Conservation (phyloP, 2,888 invertebrate species). For the Plebejus anna region DNA sequence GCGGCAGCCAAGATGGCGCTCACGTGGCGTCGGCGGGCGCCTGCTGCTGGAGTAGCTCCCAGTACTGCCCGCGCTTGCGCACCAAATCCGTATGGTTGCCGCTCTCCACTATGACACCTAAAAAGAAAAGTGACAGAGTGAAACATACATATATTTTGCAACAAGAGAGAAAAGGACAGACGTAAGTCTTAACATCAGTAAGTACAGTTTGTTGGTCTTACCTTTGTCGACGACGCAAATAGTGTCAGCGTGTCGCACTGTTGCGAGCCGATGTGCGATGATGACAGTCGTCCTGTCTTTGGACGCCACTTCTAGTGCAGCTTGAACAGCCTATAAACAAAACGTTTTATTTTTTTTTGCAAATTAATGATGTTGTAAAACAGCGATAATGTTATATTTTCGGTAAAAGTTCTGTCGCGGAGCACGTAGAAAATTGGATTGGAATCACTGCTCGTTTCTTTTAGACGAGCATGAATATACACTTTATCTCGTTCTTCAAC, state of each 20-base stretch:
- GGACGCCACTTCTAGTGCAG: conserved; percentile 88
- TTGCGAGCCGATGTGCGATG: conserved; percentile 92
- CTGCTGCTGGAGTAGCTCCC: conserved; percentile 61
- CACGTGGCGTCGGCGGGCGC: conserved; percentile 42
- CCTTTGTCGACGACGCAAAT: conserved; percentile 91
- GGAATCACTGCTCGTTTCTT: too few relatives aligned
- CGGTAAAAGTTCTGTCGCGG: too few relatives aligned
- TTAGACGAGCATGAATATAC: too few relatives aligned
- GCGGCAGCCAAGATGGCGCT: conserved; percentile 29
- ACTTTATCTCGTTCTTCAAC: too few relatives aligned
- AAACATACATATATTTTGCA: background rate
- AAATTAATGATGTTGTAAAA: background rate
- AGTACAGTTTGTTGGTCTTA: conserved; percentile 22
- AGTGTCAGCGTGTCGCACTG: conserved; percentile 88
- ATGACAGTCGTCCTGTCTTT: conserved; percentile 88
- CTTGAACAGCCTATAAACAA: conserved; percentile 83
- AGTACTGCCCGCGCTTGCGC: conserved; percentile 56
- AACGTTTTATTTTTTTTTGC: background rate
- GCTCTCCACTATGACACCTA: conserved; percentile 64
- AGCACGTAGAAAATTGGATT: too few relatives aligned
- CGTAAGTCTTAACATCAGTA: background rate
- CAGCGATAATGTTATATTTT: too few relatives aligned
- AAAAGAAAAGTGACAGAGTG: background rate
- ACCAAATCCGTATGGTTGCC: conserved; percentile 65
- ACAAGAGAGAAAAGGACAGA: background rate